Evolutionary conservation across 2,113 vertebrate species (phyloP).

Genomic region (Callorhinus ursinus): DNA sequence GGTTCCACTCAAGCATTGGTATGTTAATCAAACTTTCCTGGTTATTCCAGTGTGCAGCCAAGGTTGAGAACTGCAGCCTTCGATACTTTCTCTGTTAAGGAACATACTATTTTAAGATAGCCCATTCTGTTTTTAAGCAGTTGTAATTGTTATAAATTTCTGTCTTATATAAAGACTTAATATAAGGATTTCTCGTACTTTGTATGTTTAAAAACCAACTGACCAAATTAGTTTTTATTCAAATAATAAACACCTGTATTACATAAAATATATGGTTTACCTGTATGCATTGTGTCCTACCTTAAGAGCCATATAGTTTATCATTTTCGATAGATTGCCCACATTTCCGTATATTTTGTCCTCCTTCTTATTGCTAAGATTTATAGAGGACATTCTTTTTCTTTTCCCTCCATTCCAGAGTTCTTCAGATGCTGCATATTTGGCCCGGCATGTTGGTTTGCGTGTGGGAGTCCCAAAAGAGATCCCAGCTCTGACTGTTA

Average conservation of each 20-base stretch:
- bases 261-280: background rate
- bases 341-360: background rate
- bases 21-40: background rate
- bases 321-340: background rate
- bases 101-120: background rate
- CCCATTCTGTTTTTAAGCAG: background rate
- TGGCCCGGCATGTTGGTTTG: slow-evolving; percentile 95
- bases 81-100: background rate
- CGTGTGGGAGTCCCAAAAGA: slow-evolving; percentile 91
- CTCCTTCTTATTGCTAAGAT: background rate
- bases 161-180: background rate
- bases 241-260: background rate
- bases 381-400: background rate
- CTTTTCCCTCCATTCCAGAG: slow-evolving; percentile 84
- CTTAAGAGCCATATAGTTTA: background rate
- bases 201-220: background rate
- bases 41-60: background rate
- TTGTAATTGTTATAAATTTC: background rate
- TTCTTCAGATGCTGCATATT: slow-evolving; percentile 90
- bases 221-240: background rate
- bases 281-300: background rate
- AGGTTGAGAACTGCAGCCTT: background rate
- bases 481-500: slow-evolving; percentile 93
- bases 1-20: background rate
- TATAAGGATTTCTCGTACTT: background rate